These are phyloP conservation scores for Macrophya alboannulata DNA, from an alignment of 2,888 invertebrate genomes.

Conservation along the genomic window DNA sequence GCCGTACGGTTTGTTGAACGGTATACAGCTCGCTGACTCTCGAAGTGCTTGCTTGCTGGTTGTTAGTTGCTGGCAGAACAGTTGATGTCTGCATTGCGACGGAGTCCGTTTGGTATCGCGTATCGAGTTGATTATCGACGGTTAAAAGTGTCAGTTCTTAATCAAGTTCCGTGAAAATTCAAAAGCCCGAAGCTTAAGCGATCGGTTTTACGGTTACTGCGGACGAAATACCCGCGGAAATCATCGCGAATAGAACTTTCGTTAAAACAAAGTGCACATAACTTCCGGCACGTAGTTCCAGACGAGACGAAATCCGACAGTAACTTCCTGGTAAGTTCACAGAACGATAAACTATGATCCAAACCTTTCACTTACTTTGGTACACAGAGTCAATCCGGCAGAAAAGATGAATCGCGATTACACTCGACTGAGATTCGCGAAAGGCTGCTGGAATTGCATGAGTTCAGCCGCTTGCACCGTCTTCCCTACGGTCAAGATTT, in stretches of 20 bases:
- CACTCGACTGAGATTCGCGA: neutral
- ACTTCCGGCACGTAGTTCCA: neutral
- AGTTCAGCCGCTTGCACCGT: neutral
- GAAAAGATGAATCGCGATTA: neutral
- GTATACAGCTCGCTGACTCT: slow-evolving; percentile 28
- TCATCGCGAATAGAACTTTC: neutral
- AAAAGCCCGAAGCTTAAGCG: neutral
- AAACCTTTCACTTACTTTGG: neutral
- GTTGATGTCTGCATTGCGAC: slow-evolving; percentile 30
- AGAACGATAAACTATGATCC: neutral
- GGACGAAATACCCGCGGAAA: neutral
- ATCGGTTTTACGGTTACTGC: neutral
- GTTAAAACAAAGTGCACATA: neutral
- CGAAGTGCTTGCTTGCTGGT: neutral
- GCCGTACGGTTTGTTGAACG: slow-evolving; percentile 52
- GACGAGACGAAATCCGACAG: neutral
- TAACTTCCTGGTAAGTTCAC: neutral
- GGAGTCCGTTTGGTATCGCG: neutral
- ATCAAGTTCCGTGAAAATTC: neutral
- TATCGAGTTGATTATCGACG: slow-evolving; percentile 18
- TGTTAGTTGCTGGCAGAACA: slow-evolving; percentile 30
- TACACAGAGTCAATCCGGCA: neutral
- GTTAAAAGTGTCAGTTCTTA: neutral
- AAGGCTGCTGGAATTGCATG: neutral
- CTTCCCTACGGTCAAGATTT: slow-evolving; percentile 9